Evolutionary conservation across 2,888 invertebrate genomes (phyloP), one percentile per base, ranked within the genome.

Genomic region (Lasioglossum vierecki): DNA sequence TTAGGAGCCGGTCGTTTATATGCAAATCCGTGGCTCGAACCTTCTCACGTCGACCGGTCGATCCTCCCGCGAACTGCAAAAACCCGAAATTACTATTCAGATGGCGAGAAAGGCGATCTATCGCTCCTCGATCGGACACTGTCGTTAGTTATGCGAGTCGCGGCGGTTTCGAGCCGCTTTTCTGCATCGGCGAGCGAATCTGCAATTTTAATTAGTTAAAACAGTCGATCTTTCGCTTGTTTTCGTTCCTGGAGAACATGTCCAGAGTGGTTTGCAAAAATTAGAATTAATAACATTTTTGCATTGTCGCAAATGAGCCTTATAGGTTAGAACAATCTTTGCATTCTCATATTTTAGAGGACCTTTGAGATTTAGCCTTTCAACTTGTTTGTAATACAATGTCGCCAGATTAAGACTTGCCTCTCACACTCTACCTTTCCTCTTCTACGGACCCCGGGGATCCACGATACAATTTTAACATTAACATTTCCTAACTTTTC

Each of bases 21-120:
- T 87, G 86, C 83, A 87, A 87, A 87, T 86, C 41, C 73, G 57
- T 60, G 46, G 72, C 76, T 83, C 77, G 86, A 80, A 68, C 60
- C 72, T 86, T 86, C 86, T 85, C 86, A 86, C 86, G 85, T 86
- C 85, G 79, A 85, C 76, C 85, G 78, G 35, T 70, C 76, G 49
- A 82, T 78, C 44, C 76, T 63, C 15, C 41, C 9, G 46, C 77
- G 63, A 22, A 30, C n/a, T 41, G 77, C 53, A 76, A 77, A 79
- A 73, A 77, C 39, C 68, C 39, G 68, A 60, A 60, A 80, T 85
- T 80, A 77, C 80, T 83, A 84, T 80, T 84, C 84, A 63, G 70
- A 74, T 63, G 74, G 84, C 26, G 49, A 70, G 73, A 70, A 49
- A 41, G 73, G n/a, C 60, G 83, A 84, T 84, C 84, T 79, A 79